Conservation (phyloP, 1,140 invertebrate genomes). For the roundworm (Caenorhabditis elegans) region WBcel235 BX284604.4:11374001-11374500, state of each 20-base stretch:
- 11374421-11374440: background rate
- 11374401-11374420: background rate
- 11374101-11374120: background rate
- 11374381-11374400: background rate
- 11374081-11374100: background rate
- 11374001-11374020: background rate
- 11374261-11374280: slow-evolving; percentile 24
- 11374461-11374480: background rate
- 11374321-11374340: background rate
- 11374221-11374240: background rate
- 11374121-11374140: background rate
- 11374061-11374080: background rate
- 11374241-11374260: background rate
- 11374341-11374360: background rate
- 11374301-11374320: background rate
- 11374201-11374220: background rate
- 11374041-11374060: background rate
- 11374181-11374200: slow-evolving; percentile 4
- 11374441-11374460: background rate
- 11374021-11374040: background rate
- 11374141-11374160: slow-evolving; percentile 7
- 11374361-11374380: background rate
- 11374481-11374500: background rate
- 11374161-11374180: background rate
- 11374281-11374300: background rate